Percentiles rank a stretch among this genome's conserved stretches.
Evolutionary conservation across 2,113 vertebrate genomes (phyloP).

Genomic region (Nerophis lumbriciformis): DNA sequence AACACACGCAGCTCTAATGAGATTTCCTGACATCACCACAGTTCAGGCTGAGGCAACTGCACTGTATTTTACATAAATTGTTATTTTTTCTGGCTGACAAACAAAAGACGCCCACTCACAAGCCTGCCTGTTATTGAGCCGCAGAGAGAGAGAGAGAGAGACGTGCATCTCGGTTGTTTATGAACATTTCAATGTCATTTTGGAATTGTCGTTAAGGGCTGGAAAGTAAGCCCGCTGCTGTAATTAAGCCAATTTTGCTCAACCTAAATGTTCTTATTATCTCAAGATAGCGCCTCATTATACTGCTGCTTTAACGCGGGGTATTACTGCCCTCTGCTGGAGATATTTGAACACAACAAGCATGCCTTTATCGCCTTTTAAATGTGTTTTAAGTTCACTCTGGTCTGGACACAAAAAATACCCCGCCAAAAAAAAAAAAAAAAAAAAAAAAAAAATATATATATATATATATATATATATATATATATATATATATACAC

Average conservation of each 20-base stretch:
- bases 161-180: not conserved
- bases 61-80: constrained; percentile 25
- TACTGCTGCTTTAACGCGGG: not conserved
- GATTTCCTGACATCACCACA: constrained; percentile 6
- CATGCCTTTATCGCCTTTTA: not conserved
- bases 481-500: no score
- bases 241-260: not conserved
- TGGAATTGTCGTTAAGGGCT: not conserved
- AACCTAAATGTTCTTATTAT: not conserved
- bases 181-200: not conserved
- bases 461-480: no score
- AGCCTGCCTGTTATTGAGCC: not conserved
- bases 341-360: not conserved
- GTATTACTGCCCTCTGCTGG: constrained; percentile 55
- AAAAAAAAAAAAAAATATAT: no score
- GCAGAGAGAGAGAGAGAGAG: not conserved
- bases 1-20: constrained; percentile 1
- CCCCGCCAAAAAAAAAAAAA: no score
- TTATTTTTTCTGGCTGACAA: constrained; percentile 3
- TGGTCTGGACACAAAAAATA: no score
- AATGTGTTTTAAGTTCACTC: not conserved
- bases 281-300: not conserved
- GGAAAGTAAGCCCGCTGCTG: not conserved
- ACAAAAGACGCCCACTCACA: not conserved
- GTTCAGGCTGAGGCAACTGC: not conserved